phyloP scores from a whole-genome alignment of 2,797 vertebrate species.

The Agapornis canus region DNA sequence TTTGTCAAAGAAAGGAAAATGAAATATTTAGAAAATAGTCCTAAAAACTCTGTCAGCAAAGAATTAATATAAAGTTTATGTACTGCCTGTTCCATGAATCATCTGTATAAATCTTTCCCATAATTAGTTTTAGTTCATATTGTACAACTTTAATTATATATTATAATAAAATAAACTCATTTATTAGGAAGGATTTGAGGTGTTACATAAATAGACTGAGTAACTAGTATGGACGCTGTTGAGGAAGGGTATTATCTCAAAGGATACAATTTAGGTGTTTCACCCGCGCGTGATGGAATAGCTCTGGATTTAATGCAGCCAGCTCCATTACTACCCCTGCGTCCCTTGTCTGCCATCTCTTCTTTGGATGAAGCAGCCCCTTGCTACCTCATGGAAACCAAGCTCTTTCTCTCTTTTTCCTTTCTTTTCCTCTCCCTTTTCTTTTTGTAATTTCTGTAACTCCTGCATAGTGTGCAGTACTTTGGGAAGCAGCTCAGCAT shows the following conservation, averaged over 20 bases:
- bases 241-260: not conserved
- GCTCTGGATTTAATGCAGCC: not conserved
- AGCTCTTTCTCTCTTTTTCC: not conserved
- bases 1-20: not conserved
- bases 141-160: not conserved
- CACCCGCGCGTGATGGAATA: not conserved
- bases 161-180: not conserved
- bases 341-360: not conserved
- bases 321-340: not conserved
- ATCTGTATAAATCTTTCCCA: not conserved
- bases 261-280: not conserved
- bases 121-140: constrained; percentile 11
- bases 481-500: not conserved
- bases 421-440: not conserved
- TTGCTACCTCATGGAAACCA: not conserved
- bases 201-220: not conserved
- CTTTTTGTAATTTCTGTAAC: not conserved
- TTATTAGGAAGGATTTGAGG: not conserved
- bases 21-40: not conserved
- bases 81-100: not conserved
- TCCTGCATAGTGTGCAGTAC: not conserved
- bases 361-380: not conserved
- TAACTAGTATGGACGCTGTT: not conserved
- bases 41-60: not conserved
- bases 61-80: not conserved